These are phyloP conservation scores for Syngnathus typhle DNA, from an alignment of 2,113 vertebrate genomes.

Conservation along the genomic window DNA sequence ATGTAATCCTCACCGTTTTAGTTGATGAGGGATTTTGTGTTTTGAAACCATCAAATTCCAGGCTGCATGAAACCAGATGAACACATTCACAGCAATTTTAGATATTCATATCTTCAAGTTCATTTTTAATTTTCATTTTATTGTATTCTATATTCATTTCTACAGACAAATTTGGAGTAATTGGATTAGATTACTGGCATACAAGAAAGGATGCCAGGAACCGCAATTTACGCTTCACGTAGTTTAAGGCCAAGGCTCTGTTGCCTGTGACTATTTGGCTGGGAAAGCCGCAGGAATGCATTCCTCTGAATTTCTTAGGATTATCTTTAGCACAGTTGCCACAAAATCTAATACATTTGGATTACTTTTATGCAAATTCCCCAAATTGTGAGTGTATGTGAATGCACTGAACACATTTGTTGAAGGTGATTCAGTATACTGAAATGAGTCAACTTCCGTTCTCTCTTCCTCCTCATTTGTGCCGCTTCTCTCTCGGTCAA, in stretches of 20 bases:
- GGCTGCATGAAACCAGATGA: background rate
- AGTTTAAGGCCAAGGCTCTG: constrained; percentile 5
- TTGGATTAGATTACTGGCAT: background rate
- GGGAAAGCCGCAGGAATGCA: constrained; percentile 22
- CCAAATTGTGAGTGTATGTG: too few relatives aligned
- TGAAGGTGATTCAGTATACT: constrained; percentile 41
- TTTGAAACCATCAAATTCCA: background rate
- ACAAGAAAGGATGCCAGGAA: background rate
- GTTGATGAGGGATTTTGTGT: background rate
- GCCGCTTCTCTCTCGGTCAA: constrained; percentile 41
- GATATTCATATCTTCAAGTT: background rate
- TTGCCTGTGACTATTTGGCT: constrained; percentile 19
- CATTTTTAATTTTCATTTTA: too few relatives aligned
- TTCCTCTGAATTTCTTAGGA: constrained; percentile 35
- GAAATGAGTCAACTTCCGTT: constrained; percentile 55
- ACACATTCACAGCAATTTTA: background rate
- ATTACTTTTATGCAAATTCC: constrained; percentile 26
- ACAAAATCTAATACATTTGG: constrained; percentile 25
- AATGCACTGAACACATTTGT: background rate
- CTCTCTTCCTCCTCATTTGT: constrained; percentile 45
- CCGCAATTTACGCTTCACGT: constrained; percentile 11
- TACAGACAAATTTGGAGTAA: constrained; percentile 7
- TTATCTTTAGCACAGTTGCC: constrained; percentile 17
- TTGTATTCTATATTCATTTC: background rate
- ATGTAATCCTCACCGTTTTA: constrained; percentile 13